A percentile compares a stretch with the other conserved stretches of the same genome.
phyloP scores from a whole-genome alignment of 53 echinoderm and acorn worm genomes.

The Apostichopus leukothele region DNA sequence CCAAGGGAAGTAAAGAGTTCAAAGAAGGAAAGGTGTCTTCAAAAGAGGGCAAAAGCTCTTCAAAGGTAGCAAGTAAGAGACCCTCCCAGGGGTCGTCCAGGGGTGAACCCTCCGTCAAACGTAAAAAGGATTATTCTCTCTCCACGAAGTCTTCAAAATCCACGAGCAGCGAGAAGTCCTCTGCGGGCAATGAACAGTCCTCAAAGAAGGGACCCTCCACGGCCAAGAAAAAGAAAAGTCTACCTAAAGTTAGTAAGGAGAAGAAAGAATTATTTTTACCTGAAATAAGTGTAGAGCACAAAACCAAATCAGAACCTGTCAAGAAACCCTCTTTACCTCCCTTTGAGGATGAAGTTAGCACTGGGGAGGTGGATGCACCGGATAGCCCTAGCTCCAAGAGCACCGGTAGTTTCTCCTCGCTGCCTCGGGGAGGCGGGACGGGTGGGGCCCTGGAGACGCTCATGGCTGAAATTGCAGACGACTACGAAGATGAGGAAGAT shows the following conservation, averaged over 20 bases:
- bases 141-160: slow-evolving; percentile 49
- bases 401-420: slow-evolving; percentile 80
- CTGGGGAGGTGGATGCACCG: slow-evolving; percentile 74
- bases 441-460: slow-evolving; percentile 85
- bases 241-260: slow-evolving; percentile 50
- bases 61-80: slow-evolving; percentile 25
- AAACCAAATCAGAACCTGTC: slow-evolving; percentile 58
- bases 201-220: slow-evolving; percentile 44
- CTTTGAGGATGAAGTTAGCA: slow-evolving; percentile 93
- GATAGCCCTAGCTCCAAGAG: slow-evolving; percentile 88
- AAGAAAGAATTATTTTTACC: slow-evolving; percentile 77
- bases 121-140: slow-evolving; percentile 70
- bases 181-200: not conserved
- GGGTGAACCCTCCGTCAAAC: slow-evolving; percentile 64
- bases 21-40: slow-evolving; percentile 62
- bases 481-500: slow-evolving; percentile 83
- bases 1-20: slow-evolving; percentile 64
- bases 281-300: slow-evolving; percentile 71
- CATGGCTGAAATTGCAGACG: slow-evolving; percentile 85
- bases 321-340: slow-evolving; percentile 68
- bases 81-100: not conserved
- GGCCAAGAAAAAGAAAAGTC: slow-evolving; percentile 45
- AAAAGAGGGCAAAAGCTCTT: slow-evolving; percentile 66
- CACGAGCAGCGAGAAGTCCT: slow-evolving; percentile 23
- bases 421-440: slow-evolving; percentile 66